These are phyloP conservation scores for Ophioninae sp. DNA, from an alignment of 2,888 invertebrate genomes.

Conservation along the genomic window DNA sequence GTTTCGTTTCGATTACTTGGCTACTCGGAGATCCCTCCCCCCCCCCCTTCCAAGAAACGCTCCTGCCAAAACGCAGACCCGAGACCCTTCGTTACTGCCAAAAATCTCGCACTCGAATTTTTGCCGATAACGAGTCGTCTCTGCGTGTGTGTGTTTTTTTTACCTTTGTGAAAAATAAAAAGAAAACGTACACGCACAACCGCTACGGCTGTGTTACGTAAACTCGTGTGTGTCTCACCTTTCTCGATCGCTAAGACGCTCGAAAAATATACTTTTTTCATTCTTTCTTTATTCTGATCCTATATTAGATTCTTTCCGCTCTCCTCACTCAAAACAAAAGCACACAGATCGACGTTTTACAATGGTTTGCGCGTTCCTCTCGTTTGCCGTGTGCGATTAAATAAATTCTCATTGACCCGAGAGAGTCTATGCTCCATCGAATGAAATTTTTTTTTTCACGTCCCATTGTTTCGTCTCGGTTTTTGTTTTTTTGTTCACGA, in stretches of 20 bases:
- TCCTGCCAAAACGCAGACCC: background rate
- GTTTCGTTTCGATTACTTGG: conserved; percentile 64
- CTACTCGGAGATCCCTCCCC: background rate
- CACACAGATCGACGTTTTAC: conserved; percentile 73
- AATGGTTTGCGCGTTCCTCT: conserved; percentile 64
- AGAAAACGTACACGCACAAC: conserved; percentile 70
- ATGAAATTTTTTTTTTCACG: conserved; percentile 69
- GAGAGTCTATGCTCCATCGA: conserved; percentile 76
- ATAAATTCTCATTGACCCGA: conserved; percentile 79
- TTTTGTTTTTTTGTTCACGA: conserved; percentile 33
- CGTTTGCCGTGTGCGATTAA: conserved; percentile 76
- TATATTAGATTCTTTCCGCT: conserved; percentile 68
- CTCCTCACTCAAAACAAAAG: conserved; percentile 76
- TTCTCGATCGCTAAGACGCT: conserved; percentile 78
- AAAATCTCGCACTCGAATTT: conserved; percentile 17
- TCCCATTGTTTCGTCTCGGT: background rate
- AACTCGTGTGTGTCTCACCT: conserved; percentile 80
- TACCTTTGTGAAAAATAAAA: conserved; percentile 49
- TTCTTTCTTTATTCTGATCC: conserved; percentile 71
- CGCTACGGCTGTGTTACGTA: conserved; percentile 75
- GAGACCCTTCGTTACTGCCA: background rate
- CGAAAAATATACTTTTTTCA: conserved; percentile 58
- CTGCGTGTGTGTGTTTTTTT: conserved; percentile 61
- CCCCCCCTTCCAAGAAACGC: background rate
- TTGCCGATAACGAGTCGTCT: conserved; percentile 70